These are phyloP conservation scores for Venusia cambrica DNA, from an alignment of 2,888 invertebrate genomes.

Conservation along the genomic window DNA sequence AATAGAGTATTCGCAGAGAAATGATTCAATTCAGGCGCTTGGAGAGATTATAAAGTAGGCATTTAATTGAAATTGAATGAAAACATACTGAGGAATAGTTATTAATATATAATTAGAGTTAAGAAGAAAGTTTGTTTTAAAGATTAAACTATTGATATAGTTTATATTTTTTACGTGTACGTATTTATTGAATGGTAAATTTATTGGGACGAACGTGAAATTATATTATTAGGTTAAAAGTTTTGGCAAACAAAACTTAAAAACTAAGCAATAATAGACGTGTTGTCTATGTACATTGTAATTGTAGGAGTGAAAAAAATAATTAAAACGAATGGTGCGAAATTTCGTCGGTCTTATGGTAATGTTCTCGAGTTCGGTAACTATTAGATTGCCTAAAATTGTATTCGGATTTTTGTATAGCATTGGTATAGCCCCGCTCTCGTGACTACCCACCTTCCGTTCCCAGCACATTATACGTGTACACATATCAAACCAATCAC, in stretches of 20 bases:
- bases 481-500: slow-evolving; percentile 73
- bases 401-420: slow-evolving; percentile 65
- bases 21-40: slow-evolving; percentile 72
- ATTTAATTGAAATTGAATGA: slow-evolving; percentile 76
- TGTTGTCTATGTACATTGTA: slow-evolving; percentile 77
- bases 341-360: slow-evolving; percentile 71
- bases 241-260: slow-evolving; percentile 78
- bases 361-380: slow-evolving; percentile 52
- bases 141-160: slow-evolving; percentile 82
- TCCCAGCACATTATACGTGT: slow-evolving; percentile 51
- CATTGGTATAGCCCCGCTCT: slow-evolving; percentile 66
- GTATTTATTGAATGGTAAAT: slow-evolving; percentile 81
- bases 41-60: slow-evolving; percentile 80
- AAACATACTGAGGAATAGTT: slow-evolving; percentile 79
- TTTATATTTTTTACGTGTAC: slow-evolving; percentile 82
- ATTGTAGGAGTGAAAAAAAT: slow-evolving; percentile 67
- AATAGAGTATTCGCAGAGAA: slow-evolving; percentile 63
- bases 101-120: slow-evolving; percentile 79
- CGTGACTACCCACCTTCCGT: slow-evolving; percentile 43
- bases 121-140: slow-evolving; percentile 78
- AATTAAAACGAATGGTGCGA: slow-evolving; percentile 77
- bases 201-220: slow-evolving; percentile 79
- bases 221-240: slow-evolving; percentile 77
- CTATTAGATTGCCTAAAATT: slow-evolving; percentile 68
- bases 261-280: slow-evolving; percentile 79